Evolutionary conservation across 2,888 invertebrate genomes (phyloP).

Genomic region (Drosophila algonquin): DNA sequence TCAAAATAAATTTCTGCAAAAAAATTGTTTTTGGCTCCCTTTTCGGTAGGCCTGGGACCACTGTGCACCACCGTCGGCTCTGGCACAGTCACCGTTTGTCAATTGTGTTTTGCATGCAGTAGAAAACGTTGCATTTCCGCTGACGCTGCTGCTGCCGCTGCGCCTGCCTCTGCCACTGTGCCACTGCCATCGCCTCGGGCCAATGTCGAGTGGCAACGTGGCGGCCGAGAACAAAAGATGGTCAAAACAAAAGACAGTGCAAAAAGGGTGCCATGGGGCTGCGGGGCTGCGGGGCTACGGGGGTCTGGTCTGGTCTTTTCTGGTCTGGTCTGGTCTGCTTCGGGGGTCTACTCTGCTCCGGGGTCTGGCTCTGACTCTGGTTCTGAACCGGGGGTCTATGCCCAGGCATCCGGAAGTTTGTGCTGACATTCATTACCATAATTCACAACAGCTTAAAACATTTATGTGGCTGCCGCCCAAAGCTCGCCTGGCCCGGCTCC

Average conservation of each 20-base stretch:
- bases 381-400: constrained; percentile 28
- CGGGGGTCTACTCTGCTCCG: background rate
- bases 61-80: constrained; percentile 1
- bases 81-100: constrained; percentile 65
- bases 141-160: constrained; percentile 7
- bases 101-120: constrained; percentile 71
- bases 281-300: no score
- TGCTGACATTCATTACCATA: constrained; percentile 78
- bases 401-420: constrained; percentile 67
- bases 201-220: constrained; percentile 39
- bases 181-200: constrained; percentile 17
- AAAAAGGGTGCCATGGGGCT: background rate
- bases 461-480: constrained; percentile 69
- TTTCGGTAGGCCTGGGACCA: background rate
- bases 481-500: constrained; percentile 16
- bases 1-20: background rate
- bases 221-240: constrained; percentile 25
- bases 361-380: background rate
- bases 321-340: constrained; percentile 20
- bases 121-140: constrained; percentile 65
- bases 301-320: constrained; percentile 22
- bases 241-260: constrained; percentile 35
- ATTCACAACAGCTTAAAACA: constrained; percentile 78
- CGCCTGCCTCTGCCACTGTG: constrained; percentile 1
- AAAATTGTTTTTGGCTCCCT: background rate